Conservation (phyloP, 2,113 vertebrate species). For the Triplophysa tibetana region DNA sequence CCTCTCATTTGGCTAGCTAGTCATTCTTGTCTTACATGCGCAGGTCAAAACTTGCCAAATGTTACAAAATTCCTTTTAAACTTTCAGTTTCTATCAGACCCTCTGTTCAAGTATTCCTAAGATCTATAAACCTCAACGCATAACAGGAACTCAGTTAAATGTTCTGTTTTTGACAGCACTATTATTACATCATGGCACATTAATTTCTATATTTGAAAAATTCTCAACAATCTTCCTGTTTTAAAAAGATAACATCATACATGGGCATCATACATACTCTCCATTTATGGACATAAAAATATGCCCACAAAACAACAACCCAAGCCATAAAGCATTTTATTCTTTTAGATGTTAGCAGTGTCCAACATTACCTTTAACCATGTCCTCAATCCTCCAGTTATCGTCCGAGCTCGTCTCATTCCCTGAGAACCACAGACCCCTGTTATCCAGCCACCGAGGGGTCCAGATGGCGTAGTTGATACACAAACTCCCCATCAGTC, state of each 20-base stretch:
- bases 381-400: background rate
- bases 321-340: background rate
- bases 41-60: conserved; percentile 58
- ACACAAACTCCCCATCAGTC: conserved; percentile 69
- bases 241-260: too few species aligned
- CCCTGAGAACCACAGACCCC: conserved; percentile 67
- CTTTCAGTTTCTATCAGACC: background rate
- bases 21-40: background rate
- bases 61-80: conserved; percentile 10
- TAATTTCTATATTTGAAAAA: background rate
- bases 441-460: conserved; percentile 67
- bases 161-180: background rate
- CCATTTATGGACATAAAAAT: too few species aligned
- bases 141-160: background rate
- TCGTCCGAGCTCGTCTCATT: conserved; percentile 54
- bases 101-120: background rate
- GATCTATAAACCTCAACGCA: background rate
- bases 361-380: conserved; percentile 38
- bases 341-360: background rate
- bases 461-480: conserved; percentile 71
- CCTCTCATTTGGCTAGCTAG: background rate
- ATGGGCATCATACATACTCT: too few species aligned
- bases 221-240: too few species aligned
- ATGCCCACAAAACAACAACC: background rate
- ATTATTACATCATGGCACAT: background rate